phyloP scores from a whole-genome alignment of 2,797 vertebrate genomes.

The Bryconaethiops microstoma region DNA sequence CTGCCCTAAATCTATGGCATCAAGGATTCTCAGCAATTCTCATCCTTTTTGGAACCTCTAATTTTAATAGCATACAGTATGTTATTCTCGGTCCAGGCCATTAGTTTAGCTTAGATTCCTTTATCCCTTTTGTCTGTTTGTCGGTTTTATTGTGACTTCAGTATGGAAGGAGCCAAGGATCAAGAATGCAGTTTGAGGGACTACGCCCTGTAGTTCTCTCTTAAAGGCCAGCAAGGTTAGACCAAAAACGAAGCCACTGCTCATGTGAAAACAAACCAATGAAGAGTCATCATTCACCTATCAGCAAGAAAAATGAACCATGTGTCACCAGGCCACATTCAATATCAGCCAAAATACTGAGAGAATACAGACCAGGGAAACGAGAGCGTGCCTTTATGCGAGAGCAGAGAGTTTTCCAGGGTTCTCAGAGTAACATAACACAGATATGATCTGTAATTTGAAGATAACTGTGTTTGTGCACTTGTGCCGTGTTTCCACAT shows the following conservation, averaged over 20 bases:
- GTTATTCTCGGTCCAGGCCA: background rate
- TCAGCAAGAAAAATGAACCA: background rate
- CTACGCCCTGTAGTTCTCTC: background rate
- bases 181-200: slow-evolving; percentile 31
- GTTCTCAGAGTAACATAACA: background rate
- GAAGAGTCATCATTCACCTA: background rate
- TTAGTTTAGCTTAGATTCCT: slow-evolving; percentile 2
- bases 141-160: slow-evolving; percentile 31
- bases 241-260: background rate
- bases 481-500: background rate
- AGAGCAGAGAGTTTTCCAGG: background rate
- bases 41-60: background rate
- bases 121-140: slow-evolving; percentile 19
- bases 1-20: no score
- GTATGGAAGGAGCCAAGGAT: slow-evolving; percentile 33
- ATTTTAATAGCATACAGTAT: background rate
- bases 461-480: background rate
- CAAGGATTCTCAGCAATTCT: no score
- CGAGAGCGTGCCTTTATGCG: background rate
- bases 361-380: background rate
- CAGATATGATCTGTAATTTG: background rate
- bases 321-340: background rate
- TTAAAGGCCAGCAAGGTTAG: slow-evolving; percentile 12
- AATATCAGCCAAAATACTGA: background rate
- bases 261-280: background rate